phyloP scores from a whole-genome alignment of 2,888 invertebrate species.

The Apodemia zela region DNA sequence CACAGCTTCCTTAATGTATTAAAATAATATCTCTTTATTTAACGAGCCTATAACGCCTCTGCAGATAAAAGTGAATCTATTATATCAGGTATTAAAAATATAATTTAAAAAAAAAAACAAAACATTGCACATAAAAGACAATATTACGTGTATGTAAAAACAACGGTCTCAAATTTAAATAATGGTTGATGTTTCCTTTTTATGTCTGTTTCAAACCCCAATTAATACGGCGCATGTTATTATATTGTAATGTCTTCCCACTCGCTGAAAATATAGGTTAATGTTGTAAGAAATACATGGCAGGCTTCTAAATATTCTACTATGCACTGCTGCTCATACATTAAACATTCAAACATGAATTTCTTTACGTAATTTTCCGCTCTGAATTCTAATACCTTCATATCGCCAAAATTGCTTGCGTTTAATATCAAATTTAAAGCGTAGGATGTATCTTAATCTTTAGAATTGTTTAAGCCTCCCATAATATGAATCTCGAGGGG shows the following conservation, averaged over 20 bases:
- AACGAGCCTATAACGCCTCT: too few relatives aligned
- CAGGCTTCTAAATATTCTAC: conserved; percentile 29
- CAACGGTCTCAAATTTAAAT: too few relatives aligned
- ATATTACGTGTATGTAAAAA: too few relatives aligned
- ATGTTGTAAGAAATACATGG: conserved; percentile 20
- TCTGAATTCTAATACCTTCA: conserved; percentile 35
- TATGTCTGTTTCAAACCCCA: not conserved
- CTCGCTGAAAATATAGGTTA: conserved; percentile 11
- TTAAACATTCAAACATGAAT: conserved; percentile 24
- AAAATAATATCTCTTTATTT: too few relatives aligned
- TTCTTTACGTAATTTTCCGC: conserved; percentile 29
- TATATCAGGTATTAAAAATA: too few relatives aligned
- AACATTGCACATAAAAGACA: too few relatives aligned
- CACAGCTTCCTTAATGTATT: too few relatives aligned
- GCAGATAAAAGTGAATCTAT: too few relatives aligned
- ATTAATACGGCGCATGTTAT: not conserved
- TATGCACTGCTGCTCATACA: conserved; percentile 29
- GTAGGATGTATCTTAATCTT: conserved; percentile 35
- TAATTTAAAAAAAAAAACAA: too few relatives aligned
- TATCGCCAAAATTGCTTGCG: conserved; percentile 32
- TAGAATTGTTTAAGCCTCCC: not conserved
- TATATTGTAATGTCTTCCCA: conserved; percentile 8
- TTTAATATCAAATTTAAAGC: conserved; percentile 33
- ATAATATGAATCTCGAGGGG: conserved; percentile 33
- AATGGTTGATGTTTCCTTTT: not conserved